Percentiles rank a stretch among this genome's conserved stretches.
Conservation (phyloP, 1,140 invertebrate genomes). For the Cyclina sinensis region DNA sequence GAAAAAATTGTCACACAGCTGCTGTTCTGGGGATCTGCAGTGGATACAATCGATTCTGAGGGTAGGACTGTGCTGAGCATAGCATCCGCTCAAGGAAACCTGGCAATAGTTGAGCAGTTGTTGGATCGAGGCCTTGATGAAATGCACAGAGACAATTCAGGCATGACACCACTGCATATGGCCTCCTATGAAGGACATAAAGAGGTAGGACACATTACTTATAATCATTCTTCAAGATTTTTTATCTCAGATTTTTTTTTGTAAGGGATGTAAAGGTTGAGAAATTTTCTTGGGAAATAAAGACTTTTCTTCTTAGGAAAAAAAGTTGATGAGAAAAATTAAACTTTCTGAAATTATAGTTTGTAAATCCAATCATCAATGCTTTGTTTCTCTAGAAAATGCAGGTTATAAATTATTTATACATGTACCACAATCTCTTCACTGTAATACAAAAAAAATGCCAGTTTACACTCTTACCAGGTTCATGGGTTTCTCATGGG, state of each 20-base stretch:
- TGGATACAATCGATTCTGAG: conserved; percentile 96
- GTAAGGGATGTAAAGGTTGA: no score
- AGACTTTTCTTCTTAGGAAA: no score
- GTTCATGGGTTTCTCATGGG: not conserved
- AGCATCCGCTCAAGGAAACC: conserved; percentile 94
- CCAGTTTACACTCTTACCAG: not conserved
- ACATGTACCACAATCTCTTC: no score
- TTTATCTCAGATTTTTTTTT: no score
- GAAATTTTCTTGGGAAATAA: no score
- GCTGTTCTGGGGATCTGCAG: conserved; percentile 95
- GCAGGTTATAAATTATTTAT: no score
- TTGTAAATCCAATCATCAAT: no score
- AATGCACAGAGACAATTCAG: conserved; percentile 89
- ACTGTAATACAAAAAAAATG: no score
- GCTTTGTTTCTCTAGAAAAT: no score
- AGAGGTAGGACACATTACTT: conserved; percentile 93
- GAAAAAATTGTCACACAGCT: conserved; percentile 92
- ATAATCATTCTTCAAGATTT: no score
- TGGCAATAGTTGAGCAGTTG: conserved; percentile 94
- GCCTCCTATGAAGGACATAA: conserved; percentile 97
- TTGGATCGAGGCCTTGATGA: conserved; percentile 94
- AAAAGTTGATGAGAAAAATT: no score
- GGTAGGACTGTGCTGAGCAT: conserved; percentile 94
- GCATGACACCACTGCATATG: conserved; percentile 97
- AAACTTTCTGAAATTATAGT: no score